These are phyloP conservation scores for Riparia riparia DNA, from an alignment of 2,113 vertebrate species.

Conservation along the genomic window DNA sequence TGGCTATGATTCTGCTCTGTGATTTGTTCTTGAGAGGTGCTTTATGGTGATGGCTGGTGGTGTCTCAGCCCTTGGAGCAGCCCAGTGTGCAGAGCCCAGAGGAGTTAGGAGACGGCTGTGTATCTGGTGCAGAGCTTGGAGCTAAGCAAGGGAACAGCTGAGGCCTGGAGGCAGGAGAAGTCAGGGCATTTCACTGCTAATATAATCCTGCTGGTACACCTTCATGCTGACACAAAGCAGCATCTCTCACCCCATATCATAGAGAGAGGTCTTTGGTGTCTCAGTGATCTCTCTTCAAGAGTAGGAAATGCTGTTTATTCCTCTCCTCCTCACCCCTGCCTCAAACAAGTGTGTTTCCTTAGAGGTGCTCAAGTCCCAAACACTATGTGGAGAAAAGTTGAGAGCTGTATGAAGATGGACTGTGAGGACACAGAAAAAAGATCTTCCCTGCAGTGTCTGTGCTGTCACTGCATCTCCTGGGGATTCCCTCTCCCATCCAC, in stretches of 20 bases:
- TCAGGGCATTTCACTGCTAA: neutral
- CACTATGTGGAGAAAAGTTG: neutral
- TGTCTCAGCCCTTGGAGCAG: neutral
- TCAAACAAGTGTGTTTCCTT: neutral
- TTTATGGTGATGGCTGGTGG: neutral
- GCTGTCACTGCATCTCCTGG: neutral
- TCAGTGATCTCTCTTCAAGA: neutral
- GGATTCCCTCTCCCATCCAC: neutral
- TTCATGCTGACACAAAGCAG: neutral
- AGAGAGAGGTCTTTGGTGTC: neutral
- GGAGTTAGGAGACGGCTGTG: neutral
- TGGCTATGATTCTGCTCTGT: neutral
- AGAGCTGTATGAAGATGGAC: neutral
- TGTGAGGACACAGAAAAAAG: neutral
- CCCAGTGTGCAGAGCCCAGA: neutral
- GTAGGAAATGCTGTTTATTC: neutral
- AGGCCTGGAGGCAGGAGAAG: neutral
- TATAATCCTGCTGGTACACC: neutral
- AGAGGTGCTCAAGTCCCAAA: neutral
- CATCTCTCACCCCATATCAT: neutral
- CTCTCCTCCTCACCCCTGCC: neutral
- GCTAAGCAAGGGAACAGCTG: neutral
- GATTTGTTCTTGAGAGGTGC: neutral
- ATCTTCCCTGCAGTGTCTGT: neutral
- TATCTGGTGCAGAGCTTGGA: neutral